These are phyloP conservation scores for Tholera decimalis DNA, from an alignment of 2,888 invertebrate genomes.

Conservation along the genomic window DNA sequence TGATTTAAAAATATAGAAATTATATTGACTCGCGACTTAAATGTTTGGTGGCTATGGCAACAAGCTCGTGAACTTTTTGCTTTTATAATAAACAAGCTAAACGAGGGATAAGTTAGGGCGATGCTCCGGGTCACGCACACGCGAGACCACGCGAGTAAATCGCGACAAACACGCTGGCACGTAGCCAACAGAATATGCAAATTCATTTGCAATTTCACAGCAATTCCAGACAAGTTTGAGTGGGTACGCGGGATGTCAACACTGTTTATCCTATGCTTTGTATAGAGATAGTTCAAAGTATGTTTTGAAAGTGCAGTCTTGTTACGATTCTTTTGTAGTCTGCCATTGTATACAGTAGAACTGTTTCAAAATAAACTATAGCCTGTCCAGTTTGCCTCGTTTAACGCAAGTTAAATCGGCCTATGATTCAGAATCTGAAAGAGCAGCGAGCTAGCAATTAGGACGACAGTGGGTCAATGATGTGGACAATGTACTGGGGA, in stretches of 20 bases:
- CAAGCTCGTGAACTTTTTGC: constrained; percentile 12
- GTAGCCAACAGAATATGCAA: constrained; percentile 83
- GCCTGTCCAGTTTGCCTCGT: constrained; percentile 6
- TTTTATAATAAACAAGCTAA: constrained; percentile 58
- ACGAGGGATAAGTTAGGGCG: constrained; percentile 65
- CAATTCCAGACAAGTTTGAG: constrained; percentile 73
- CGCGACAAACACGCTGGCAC: constrained; percentile 78
- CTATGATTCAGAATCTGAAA: constrained; percentile 80
- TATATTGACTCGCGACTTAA: background rate
- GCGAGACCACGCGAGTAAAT: constrained; percentile 65
- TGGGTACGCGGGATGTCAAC: constrained; percentile 75
- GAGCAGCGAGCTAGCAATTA: constrained; percentile 76
- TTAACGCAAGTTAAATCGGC: constrained; percentile 65
- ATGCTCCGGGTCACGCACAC: constrained; percentile 67
- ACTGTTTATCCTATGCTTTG: constrained; percentile 67
- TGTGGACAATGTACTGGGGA: constrained; percentile 67
- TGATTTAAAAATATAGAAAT: too few species aligned
- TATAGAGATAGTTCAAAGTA: constrained; percentile 46
- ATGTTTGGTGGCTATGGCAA: background rate
- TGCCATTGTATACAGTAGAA: constrained; percentile 6
- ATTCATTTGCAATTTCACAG: constrained; percentile 83
- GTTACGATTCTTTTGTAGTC: constrained; percentile 30
- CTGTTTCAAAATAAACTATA: constrained; percentile 9
- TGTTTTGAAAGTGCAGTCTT: constrained; percentile 26
- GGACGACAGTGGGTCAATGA: constrained; percentile 78